phyloP scores from a whole-genome alignment of 2,113 vertebrate genomes.

The Leucosticte australis region DNA sequence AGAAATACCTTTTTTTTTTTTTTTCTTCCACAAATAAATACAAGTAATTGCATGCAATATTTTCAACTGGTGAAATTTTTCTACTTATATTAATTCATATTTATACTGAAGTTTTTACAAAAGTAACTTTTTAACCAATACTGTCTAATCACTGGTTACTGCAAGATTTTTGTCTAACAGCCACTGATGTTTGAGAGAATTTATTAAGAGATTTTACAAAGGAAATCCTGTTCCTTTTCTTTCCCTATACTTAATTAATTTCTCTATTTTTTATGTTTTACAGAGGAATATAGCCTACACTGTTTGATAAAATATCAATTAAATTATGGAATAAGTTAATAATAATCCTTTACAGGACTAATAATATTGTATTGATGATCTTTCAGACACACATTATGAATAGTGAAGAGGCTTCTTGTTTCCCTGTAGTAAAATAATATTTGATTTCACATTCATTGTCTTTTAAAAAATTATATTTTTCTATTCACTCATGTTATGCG shows the following conservation, averaged over 20 bases:
- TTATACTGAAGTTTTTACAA: neutral
- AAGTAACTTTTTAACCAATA: neutral
- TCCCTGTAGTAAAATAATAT: neutral
- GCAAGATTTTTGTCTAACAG: neutral
- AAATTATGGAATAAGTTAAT: neutral
- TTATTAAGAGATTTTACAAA: neutral
- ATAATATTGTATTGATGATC: neutral
- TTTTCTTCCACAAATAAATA: neutral
- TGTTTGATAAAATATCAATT: neutral
- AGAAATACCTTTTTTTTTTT: neutral
- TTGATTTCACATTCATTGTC: neutral
- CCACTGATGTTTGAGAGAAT: neutral
- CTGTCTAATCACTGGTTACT: neutral
- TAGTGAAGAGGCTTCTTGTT: neutral
- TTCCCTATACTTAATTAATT: neutral
- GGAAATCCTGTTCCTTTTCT: neutral
- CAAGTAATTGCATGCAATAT: neutral
- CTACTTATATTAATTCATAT: neutral
- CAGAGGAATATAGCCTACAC: neutral
- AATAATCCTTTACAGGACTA: neutral
- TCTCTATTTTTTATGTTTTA: neutral
- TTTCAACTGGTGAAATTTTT: neutral
- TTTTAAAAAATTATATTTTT: neutral
- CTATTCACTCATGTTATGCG: neutral
- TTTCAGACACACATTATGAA: neutral